Base-by-base conservation (phyloP, 2,888 invertebrate species). In the Prostheceraeus crozeri region DNA sequence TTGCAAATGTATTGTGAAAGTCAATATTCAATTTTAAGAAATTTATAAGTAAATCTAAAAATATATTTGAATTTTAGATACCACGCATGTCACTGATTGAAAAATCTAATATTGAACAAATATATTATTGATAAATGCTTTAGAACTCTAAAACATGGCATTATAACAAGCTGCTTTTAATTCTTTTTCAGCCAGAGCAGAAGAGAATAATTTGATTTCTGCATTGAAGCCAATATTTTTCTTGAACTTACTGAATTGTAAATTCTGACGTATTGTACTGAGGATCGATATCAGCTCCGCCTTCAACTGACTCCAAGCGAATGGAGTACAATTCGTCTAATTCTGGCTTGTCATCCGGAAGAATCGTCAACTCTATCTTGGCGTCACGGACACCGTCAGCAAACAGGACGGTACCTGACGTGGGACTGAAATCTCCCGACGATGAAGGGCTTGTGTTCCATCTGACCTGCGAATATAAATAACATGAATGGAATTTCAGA, bases 271-370 rank as follows among this genome's bases (percentile, higher is more conserved):
- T 61, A 54, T 66, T 68, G 62, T 63, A 66, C 14, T 63, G 1
- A 53, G 55, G 60, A n/a, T 71, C 71, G 21, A 73, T 67, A 56
- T 71, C 70, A 6, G 73, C 74, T 6, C 74, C 74, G n/a, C 73
- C 73, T n/a, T 68, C 66, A 23, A 71, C 67, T 8, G 63, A 62
- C 1, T 63, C 64, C 21, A 74, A 61, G 2, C 62, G 61, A 28
- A 74, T 51, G 11, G 57, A 61, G 62, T 69, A 73, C 11, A 61
- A 63, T 62, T 74, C 73, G 16, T 67, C 68, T 23, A 74, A 63
- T 60, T 74, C 73, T 3, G 73, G 70, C 6, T 66, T 53, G 6
- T 64, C 67, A 59, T 74, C 74, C 21, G 72, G 67, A 35, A 72
- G 46, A 1, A 74, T 64, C 28, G 66, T 62, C n/a, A 73, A 40